Evolutionary conservation across 2,113 vertebrate species (phyloP).

Genomic region (Pycnonotus jocosus): DNA sequence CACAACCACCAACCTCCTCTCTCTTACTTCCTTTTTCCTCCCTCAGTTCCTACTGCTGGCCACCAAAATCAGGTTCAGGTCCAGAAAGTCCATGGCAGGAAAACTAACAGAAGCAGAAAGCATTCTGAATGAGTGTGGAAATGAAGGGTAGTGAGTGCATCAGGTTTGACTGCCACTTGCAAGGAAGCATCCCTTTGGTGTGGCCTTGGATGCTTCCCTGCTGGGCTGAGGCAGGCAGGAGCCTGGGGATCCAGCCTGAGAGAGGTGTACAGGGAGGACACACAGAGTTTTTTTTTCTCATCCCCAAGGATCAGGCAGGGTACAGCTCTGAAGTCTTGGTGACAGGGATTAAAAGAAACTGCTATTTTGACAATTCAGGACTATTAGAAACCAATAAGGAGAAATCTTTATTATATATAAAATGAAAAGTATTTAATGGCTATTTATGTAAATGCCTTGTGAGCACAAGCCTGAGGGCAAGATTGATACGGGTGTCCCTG

Average conservation of each 20-base stretch:
- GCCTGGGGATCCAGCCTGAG: neutral
- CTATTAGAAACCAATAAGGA: slow-evolving; percentile 53
- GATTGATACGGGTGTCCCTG: slow-evolving; percentile 1
- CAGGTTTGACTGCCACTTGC: neutral
- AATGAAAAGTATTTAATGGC: slow-evolving; percentile 63
- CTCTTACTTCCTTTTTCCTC: neutral
- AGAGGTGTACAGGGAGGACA: neutral
- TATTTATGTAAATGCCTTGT: slow-evolving; percentile 45
- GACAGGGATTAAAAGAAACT: slow-evolving; percentile 10
- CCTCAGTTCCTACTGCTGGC: neutral
- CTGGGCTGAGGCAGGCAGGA: neutral
- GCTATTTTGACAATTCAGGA: slow-evolving; percentile 62
- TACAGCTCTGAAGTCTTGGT: slow-evolving; percentile 21
- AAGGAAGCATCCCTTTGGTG: neutral
- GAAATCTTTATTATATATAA: slow-evolving; percentile 67
- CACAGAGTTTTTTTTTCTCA: neutral
- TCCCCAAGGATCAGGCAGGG: neutral
- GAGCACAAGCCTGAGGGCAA: slow-evolving; percentile 45
- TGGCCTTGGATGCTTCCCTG: neutral
- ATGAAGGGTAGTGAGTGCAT: neutral
- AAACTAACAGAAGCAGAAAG: neutral
- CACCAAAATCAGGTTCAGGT: neutral
- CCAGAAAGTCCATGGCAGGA: neutral
- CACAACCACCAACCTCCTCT: slow-evolving; percentile 21
- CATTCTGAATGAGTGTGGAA: neutral